Evolutionary conservation across 1,140 invertebrate species (phyloP), one percentile per base, ranked within the genome.

Genomic region (Archivesica marissinica): DNA sequence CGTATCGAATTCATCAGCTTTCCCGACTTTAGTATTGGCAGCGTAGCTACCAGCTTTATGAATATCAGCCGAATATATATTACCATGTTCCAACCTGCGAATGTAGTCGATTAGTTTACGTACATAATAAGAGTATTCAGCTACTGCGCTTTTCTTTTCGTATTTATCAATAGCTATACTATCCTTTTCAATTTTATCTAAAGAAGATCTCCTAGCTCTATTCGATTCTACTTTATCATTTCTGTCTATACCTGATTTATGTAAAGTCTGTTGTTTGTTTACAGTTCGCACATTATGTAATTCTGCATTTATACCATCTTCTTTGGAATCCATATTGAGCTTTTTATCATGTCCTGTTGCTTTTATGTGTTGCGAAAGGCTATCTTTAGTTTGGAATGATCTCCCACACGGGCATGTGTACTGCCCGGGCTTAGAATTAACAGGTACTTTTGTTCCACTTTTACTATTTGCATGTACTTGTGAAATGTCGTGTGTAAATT

Each of bases 1-100:
- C 3, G 66, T 70, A 44, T 70, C 66, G 20, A 70, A 41, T 44
- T 70, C 66, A 44, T 70, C 66, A 0, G 66, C 66, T 38, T 44
- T 70, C 23, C 66, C 38, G 17, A 70, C 39, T 70, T 70, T 70
- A 6, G 66, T 70, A 28, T 70, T 41, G 15, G 47, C 41, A 2
- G 38, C 25, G 66, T 70, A 25, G 47, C 66, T 70, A 4, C 66
- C 66, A 25, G 66, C 66, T 70, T 44, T 44, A 23, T 23, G 66
- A 41, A 70, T 11, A 17, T 70, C 66, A 17, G 66, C 66, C 1
- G 66, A 70, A 23, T 70, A 70, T 25, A 70, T 70, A 0, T 70
- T 23, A 28, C 66, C 66, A 41, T 70, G 20, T 15, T 44, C 47
- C 23, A 9, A 20, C 0, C 9, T 41, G 15, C 66, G 38, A 41